Conservation (phyloP, 2,113 vertebrate genomes). For the Callionymus lyra region DNA sequence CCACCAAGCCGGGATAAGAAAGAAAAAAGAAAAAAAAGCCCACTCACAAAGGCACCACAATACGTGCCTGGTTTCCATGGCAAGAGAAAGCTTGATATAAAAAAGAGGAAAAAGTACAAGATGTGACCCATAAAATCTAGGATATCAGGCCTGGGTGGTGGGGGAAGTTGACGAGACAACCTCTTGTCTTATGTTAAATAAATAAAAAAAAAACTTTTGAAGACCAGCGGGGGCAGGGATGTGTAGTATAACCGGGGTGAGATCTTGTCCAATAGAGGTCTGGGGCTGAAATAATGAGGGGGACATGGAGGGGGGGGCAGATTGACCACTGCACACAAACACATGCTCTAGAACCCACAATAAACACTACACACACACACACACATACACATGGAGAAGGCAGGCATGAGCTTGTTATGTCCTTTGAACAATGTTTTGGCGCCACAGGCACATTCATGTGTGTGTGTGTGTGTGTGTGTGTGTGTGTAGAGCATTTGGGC, state of each 20-base stretch:
- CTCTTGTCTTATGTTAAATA: slow-evolving; percentile 13
- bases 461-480: not conserved
- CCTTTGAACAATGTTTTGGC: slow-evolving; percentile 17
- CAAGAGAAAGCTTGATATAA: slow-evolving; percentile 41
- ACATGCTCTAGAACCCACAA: slow-evolving; percentile 10
- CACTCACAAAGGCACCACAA: slow-evolving; percentile 57
- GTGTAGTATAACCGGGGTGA: not conserved
- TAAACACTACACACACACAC: slow-evolving; percentile 4
- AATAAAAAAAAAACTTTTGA: slow-evolving; percentile 5
- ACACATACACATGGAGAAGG: not conserved
- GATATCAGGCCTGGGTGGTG: slow-evolving; percentile 30
- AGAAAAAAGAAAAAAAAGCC: slow-evolving; percentile 26
- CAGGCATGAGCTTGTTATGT: slow-evolving; percentile 18
- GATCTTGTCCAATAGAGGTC: slow-evolving; percentile 36
- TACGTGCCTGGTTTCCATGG: slow-evolving; percentile 64
- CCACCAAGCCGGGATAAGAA: slow-evolving; percentile 30
- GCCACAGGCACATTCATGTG: slow-evolving; percentile 9
- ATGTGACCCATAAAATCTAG: slow-evolving; percentile 39
- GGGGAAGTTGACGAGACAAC: slow-evolving; percentile 18
- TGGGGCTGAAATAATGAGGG: slow-evolving; percentile 19
- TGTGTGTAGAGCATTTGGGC: slow-evolving; percentile 7
- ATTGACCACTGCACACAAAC: slow-evolving; percentile 17
- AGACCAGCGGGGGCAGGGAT: not conserved
- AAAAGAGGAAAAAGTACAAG: slow-evolving; percentile 8
- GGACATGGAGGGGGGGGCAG: not conserved